A percentile compares a stretch with the other conserved stretches of the same genome.
phyloP scores from a whole-genome alignment of 2,113 vertebrate species.

The Xyrauchen texanus region DNA sequence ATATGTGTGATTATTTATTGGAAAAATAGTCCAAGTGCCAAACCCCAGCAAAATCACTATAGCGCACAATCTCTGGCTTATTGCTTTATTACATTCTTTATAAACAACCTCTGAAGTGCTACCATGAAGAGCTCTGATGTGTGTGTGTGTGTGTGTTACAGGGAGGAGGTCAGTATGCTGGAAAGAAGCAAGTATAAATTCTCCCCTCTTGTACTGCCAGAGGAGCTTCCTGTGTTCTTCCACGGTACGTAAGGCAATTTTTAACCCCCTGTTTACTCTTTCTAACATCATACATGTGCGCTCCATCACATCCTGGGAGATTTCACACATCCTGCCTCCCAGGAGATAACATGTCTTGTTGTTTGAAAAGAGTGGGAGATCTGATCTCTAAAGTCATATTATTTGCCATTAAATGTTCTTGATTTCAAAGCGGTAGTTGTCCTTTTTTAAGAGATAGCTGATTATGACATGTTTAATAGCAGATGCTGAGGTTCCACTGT shows the following conservation, averaged over 20 bases:
- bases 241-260: slow-evolving; percentile 73
- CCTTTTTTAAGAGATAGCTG: not conserved
- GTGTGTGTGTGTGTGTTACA: slow-evolving; percentile 65
- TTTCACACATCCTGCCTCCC: not conserved
- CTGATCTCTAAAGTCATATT: not conserved
- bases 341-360: not conserved
- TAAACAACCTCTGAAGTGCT: no score
- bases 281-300: not conserved
- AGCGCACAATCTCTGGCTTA: no score
- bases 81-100: no score
- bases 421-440: no score
- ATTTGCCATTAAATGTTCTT: no score
- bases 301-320: slow-evolving; percentile 13
- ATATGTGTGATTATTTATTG: no score
- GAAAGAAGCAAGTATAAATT: slow-evolving; percentile 97
- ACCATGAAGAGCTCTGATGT: slow-evolving; percentile 35
- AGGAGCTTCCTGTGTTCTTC: slow-evolving; percentile 83
- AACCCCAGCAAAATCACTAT: no score
- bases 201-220: slow-evolving; percentile 78
- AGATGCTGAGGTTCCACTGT: no score
- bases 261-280: not conserved
- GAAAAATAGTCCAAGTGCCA: not conserved
- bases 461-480: not conserved
- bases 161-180: slow-evolving; percentile 85
- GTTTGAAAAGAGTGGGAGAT: not conserved